Base-by-base conservation (phyloP, 2,113 vertebrate genomes). In the Puffinus mauretanicus region DNA sequence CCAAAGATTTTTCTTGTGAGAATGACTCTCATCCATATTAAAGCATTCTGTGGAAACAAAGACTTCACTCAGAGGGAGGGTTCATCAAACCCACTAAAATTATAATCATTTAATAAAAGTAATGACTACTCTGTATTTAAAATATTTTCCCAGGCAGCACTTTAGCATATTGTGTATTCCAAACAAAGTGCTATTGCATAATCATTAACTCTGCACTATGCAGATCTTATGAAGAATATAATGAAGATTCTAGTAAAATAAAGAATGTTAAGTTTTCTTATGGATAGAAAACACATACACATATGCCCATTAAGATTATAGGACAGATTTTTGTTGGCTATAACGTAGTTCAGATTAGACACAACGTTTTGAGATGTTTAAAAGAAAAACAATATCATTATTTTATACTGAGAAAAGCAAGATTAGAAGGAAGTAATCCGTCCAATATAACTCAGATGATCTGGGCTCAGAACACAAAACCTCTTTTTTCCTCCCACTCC, bases 121-220 rank as follows among this genome's bases (percentile, higher is more conserved):
- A 96, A 92, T 94, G 88, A 96, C 80, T 97, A 93, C 86, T 94
- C 93, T 90, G 73, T 90, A 96, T 96, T 95, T 97, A 91, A 96
- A 95, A 92, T 94, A 94, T 93, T 96, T 95, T 93, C 93, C 83
- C 80, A 94, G 80, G 93, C 95, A 95, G 94, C 58, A 82, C 69
- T 88, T 89, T 79, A 91, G 91, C 86, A 92, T 86, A 95, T 72
- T 95, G 92, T 95, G 83, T 91, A 91, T 89, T 94, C 95, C 88
- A 95, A 95, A 95, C 94, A 97, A 93, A 94, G 91, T 75, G 61
- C 77, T 86, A 47, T 60, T 97, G 94, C 84, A 91, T 94, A 94
- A 76, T 90, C 87, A 95, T 94, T 82, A 94, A 91, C 52, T 78
- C 83, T 38, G 81, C 77, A 67, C 66, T 79, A 46, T 0, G 13